A percentile compares a stretch with the other conserved stretches of the same genome.
Evolutionary conservation across 2,888 invertebrate species (phyloP).

Genomic region (Brachynemurus nebulosus): DNA sequence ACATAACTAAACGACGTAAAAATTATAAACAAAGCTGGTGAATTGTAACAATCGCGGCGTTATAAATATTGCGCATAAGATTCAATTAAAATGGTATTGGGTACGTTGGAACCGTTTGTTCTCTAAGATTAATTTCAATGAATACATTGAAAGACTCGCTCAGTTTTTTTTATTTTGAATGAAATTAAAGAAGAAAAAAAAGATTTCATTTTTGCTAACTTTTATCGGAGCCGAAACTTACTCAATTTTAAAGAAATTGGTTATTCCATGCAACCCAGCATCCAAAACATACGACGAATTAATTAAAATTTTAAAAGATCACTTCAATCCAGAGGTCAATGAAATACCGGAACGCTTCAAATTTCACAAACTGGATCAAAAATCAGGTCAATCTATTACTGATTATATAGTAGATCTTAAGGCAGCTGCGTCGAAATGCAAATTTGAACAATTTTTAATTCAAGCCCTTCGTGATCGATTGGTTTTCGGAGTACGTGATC

Average conservation of each 20-base stretch:
- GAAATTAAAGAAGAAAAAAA: not conserved
- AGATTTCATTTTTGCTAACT: not conserved
- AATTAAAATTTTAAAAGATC: not conserved
- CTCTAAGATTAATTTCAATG: no score
- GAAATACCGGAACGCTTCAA: conserved; percentile 15
- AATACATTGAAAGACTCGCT: no score
- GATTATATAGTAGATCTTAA: conserved; percentile 16
- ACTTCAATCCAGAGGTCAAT: conserved; percentile 1
- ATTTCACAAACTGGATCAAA: conserved; percentile 16
- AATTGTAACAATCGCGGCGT: no score
- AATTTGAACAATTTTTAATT: conserved; percentile 15
- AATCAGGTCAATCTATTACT: conserved; percentile 13
- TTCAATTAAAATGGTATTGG: no score
- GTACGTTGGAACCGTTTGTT: no score
- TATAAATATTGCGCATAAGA: no score
- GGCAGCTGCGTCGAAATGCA: conserved; percentile 13
- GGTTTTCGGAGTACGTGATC: conserved; percentile 15
- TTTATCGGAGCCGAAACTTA: not conserved
- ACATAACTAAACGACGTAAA: no score
- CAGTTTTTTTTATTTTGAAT: not conserved
- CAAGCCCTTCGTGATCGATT: conserved; percentile 15
- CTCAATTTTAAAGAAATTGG: not conserved
- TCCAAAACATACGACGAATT: not conserved
- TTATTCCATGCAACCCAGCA: not conserved
- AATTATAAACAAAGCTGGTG: no score